A percentile compares a stretch with the other conserved stretches of the same genome.
Conservation (phyloP, 2,113 vertebrate species). For the Alligator sinensis region DNA sequence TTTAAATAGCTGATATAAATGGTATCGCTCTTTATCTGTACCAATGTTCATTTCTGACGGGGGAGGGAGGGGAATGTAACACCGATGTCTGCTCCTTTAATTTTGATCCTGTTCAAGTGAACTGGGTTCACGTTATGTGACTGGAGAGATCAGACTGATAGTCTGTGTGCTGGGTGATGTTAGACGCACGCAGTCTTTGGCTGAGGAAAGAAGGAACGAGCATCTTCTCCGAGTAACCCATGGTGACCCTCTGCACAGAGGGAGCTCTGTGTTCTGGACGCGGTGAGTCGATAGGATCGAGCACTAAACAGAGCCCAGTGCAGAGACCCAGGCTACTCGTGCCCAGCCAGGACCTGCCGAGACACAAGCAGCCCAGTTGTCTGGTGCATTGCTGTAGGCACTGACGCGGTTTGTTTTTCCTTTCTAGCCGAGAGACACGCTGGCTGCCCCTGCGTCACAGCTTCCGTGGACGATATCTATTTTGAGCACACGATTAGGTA, state of each 20-base stretch:
- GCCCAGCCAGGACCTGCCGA: background rate
- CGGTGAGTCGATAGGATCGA: background rate
- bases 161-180: background rate
- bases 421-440: slow-evolving; percentile 92
- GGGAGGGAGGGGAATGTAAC: background rate
- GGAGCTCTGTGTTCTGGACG: background rate
- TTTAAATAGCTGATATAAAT: background rate
- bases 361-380: background rate
- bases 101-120: background rate
- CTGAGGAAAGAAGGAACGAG: background rate
- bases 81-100: background rate
- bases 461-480: slow-evolving; percentile 95
- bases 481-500: slow-evolving; percentile 96
- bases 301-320: background rate
- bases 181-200: background rate
- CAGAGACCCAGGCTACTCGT: accelerated
- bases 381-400: background rate
- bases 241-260: background rate
- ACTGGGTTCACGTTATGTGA: background rate
- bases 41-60: background rate
- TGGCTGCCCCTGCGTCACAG: slow-evolving; percentile 91
- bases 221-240: background rate
- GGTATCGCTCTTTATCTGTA: background rate
- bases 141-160: background rate
- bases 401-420: slow-evolving; percentile 42